phyloP scores from a whole-genome alignment of 1,140 invertebrate genomes.

The Plectrocnemia conspersa region DNA sequence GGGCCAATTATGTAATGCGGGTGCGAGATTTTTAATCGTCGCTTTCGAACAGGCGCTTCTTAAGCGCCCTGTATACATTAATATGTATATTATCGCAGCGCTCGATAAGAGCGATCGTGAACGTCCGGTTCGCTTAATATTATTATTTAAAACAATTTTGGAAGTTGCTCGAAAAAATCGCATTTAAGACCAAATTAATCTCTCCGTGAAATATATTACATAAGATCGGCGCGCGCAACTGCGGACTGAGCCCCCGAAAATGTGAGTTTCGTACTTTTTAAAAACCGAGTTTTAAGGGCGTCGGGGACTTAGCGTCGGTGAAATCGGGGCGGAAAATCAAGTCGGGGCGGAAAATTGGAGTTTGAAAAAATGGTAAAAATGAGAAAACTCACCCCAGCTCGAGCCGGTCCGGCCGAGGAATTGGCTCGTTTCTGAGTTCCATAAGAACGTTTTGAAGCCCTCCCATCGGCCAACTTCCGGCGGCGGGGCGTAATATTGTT shows the following conservation, averaged over 20 bases:
- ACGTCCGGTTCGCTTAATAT: no score
- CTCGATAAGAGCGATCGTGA: no score
- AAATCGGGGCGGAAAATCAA: neutral
- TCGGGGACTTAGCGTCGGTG: neutral
- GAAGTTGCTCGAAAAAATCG: no score
- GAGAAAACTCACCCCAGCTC: constrained; percentile 79
- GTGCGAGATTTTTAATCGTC: no score
- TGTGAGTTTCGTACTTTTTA: no score
- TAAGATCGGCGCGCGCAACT: neutral
- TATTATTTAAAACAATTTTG: no score
- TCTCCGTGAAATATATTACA: neutral
- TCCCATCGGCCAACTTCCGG: constrained; percentile 81
- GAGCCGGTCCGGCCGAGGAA: constrained; percentile 81
- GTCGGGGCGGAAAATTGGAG: constrained; percentile 2
- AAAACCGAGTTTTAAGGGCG: no score
- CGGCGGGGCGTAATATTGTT: constrained; percentile 72
- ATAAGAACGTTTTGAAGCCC: constrained; percentile 76
- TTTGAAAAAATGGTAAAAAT: constrained; percentile 28
- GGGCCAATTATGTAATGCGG: no score
- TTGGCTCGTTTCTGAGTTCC: constrained; percentile 83
- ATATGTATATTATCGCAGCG: no score
- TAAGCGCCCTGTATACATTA: no score
- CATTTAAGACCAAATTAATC: neutral
- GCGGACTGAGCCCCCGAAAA: no score
- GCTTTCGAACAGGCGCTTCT: no score